Evolutionary conservation across 2,113 vertebrate species (phyloP).

Genomic region (Gallinago jamesoni): DNA sequence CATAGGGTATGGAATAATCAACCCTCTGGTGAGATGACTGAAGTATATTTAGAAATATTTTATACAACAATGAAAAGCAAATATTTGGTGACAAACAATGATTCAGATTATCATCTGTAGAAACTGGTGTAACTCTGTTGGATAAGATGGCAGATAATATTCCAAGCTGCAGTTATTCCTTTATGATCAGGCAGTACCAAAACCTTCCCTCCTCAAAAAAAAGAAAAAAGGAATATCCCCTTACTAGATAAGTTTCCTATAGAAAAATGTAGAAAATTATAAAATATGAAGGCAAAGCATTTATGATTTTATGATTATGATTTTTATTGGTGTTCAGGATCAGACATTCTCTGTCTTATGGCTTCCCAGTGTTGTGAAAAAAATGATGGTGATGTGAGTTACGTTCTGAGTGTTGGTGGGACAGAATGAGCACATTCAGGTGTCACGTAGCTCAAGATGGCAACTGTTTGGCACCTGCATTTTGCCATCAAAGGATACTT

Average conservation of each 20-base stretch:
- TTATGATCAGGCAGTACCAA: neutral
- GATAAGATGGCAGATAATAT: neutral
- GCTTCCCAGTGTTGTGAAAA: neutral
- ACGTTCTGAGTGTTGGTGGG: neutral
- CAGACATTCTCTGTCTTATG: neutral
- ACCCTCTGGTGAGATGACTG: neutral
- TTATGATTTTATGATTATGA: neutral
- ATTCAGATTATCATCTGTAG: neutral
- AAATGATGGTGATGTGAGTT: neutral
- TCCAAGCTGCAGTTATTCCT: neutral
- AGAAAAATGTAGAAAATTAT: neutral
- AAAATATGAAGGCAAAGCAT: rapidly evolving
- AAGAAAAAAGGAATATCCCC: neutral
- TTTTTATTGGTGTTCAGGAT: neutral
- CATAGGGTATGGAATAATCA: neutral
- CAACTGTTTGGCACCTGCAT: neutral
- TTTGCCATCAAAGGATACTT: neutral
- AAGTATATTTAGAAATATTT: neutral
- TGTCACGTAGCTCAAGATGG: neutral
- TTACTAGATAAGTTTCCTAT: neutral
- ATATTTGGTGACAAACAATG: neutral
- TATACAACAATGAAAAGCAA: neutral
- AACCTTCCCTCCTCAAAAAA: rapidly evolving
- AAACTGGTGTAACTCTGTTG: neutral
- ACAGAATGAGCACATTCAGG: rapidly evolving